phyloP scores from a whole-genome alignment of 2,113 vertebrate genomes.

The Mustela lutreola region DNA sequence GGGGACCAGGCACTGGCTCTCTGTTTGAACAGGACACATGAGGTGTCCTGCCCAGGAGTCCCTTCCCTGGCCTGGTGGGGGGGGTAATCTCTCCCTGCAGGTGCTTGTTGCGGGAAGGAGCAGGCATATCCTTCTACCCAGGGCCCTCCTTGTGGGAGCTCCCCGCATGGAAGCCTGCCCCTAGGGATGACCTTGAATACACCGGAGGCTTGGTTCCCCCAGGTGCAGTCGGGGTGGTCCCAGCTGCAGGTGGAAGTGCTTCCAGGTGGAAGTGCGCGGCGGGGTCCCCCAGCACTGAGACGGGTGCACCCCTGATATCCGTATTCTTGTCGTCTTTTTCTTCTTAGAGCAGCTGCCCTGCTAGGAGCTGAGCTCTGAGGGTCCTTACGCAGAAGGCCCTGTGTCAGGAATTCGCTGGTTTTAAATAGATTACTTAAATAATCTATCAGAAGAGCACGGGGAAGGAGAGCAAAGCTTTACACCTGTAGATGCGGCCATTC shows the following conservation, averaged over 20 bases:
- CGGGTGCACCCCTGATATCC: rapidly evolving
- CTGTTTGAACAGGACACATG: rapidly evolving
- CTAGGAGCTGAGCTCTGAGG: neutral
- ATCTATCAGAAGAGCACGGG: rapidly evolving
- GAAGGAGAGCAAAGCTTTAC: no score
- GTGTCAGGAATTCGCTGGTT: neutral
- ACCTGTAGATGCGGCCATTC: rapidly evolving
- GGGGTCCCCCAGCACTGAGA: neutral
- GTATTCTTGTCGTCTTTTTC: neutral
- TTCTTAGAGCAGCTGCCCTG: neutral
- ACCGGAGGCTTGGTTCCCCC: neutral
- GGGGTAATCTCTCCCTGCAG: no score
- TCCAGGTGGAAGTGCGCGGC: neutral
- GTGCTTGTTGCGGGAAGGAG: rapidly evolving
- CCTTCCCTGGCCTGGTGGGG: neutral
- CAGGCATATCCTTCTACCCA: neutral
- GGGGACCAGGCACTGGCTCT: neutral
- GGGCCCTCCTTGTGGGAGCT: rapidly evolving
- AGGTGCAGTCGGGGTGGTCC: neutral
- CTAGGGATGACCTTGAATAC: neutral
- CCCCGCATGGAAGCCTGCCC: neutral
- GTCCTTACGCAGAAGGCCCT: neutral
- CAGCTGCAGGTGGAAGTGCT: neutral
- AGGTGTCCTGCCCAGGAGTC: neutral
- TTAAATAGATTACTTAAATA: neutral